Evolutionary conservation across 2,113 vertebrate species (phyloP).

Genomic region (Tragelaphus scriptus): DNA sequence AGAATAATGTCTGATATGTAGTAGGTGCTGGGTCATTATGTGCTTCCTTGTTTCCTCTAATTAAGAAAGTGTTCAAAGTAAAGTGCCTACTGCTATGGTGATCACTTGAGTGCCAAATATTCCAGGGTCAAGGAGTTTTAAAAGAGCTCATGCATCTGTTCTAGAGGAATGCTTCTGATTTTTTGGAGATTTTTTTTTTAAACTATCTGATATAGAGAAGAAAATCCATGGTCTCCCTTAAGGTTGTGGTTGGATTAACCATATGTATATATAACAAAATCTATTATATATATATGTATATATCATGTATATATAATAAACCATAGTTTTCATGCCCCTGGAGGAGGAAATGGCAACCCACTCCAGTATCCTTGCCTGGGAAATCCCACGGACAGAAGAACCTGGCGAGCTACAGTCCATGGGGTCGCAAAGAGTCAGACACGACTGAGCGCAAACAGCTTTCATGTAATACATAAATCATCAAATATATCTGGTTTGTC

Average conservation of each 20-base stretch:
- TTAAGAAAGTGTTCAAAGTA: neutral
- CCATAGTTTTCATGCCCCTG: neutral
- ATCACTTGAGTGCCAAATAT: neutral
- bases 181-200: neutral
- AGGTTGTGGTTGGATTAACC: neutral
- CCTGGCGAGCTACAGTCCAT: neutral
- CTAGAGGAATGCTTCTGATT: neutral
- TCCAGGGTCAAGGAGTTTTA: neutral
- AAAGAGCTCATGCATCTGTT: neutral
- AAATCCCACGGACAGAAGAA: neutral
- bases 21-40: neutral
- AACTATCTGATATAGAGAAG: neutral
- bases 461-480: neutral
- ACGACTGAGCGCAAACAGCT: neutral
- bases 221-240: neutral
- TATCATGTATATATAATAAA: neutral
- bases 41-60: neutral
- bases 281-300: neutral
- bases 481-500: neutral
- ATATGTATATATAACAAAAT: neutral
- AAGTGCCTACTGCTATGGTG: neutral
- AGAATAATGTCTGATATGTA: neutral
- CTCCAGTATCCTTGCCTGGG: neutral
- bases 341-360: neutral
- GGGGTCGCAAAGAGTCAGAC: neutral